These are phyloP conservation scores for Botia almorhae DNA, from an alignment of 2,797 vertebrate genomes.

Conservation along the genomic window DNA sequence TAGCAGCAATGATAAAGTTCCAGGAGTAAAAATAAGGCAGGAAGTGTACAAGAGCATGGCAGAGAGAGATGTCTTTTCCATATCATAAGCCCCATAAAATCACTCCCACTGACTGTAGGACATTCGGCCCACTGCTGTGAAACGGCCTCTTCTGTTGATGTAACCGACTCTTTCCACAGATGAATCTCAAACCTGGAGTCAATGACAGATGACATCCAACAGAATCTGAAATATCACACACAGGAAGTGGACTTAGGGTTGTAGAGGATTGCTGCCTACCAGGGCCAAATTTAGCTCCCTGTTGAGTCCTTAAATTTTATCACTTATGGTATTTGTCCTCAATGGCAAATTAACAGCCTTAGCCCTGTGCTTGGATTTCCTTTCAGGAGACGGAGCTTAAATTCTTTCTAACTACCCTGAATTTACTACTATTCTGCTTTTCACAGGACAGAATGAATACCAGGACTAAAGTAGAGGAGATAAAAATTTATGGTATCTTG, in stretches of 20 bases:
- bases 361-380: slow-evolving; percentile 91
- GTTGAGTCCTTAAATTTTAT: slow-evolving; percentile 96
- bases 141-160: background rate
- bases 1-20: too few relatives aligned
- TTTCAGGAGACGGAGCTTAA: slow-evolving; percentile 95
- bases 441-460: slow-evolving; percentile 99
- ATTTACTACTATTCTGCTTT: slow-evolving; percentile 99
- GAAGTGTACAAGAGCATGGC: background rate
- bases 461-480: slow-evolving; percentile 98
- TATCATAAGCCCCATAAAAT: background rate
- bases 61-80: background rate
- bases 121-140: background rate
- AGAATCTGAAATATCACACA: slow-evolving; percentile 43
- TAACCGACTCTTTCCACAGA: background rate
- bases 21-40: too few relatives aligned
- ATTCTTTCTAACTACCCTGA: slow-evolving; percentile 95
- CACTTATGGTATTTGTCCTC: slow-evolving; percentile 99
- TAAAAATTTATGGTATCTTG: slow-evolving; percentile 99
- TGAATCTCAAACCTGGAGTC: background rate
- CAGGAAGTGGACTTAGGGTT: slow-evolving; percentile 86
- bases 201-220: slow-evolving; percentile 18
- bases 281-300: slow-evolving; percentile 82
- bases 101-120: background rate
- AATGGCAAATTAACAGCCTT: slow-evolving; percentile 97
- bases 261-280: slow-evolving; percentile 85